Percentiles rank a stretch among this genome's conserved stretches.
Conservation (phyloP, 2,888 invertebrate genomes). For the Troilus luridus region DNA sequence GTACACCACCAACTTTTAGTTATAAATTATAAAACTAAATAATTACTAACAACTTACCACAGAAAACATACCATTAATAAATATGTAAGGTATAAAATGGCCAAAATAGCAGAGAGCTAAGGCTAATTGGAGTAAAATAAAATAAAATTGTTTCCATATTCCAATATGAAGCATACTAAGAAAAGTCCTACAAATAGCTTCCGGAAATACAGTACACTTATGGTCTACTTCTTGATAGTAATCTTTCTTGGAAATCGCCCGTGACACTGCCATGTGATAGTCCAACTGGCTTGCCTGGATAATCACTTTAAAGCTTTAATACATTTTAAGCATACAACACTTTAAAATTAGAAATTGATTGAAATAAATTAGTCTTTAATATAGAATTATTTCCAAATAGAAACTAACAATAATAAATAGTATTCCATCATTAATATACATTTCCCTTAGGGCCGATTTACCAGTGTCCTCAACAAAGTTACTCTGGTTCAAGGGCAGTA, state of each 20-base stretch:
- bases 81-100: constrained; percentile 41
- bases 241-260: constrained; percentile 35
- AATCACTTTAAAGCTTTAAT: not conserved
- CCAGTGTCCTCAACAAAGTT: too few relatives aligned
- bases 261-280: constrained; percentile 57
- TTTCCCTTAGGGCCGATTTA: too few relatives aligned
- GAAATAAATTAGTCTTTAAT: not conserved
- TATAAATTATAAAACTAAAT: not conserved
- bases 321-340: not conserved
- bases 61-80: constrained; percentile 38
- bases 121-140: not conserved
- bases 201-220: not conserved
- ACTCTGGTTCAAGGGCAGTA: too few relatives aligned
- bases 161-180: constrained; percentile 37
- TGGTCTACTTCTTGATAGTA: not conserved
- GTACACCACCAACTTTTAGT: not conserved
- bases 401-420: too few relatives aligned
- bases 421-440: too few relatives aligned
- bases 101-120: not conserved
- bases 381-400: too few relatives aligned
- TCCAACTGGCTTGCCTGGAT: constrained; percentile 54
- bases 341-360: not conserved
- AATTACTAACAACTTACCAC: not conserved
- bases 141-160: not conserved
- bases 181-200: constrained; percentile 41